Evolutionary conservation across 2,797 vertebrate species (phyloP).

Genomic region (Macropus fuliginosus): DNA sequence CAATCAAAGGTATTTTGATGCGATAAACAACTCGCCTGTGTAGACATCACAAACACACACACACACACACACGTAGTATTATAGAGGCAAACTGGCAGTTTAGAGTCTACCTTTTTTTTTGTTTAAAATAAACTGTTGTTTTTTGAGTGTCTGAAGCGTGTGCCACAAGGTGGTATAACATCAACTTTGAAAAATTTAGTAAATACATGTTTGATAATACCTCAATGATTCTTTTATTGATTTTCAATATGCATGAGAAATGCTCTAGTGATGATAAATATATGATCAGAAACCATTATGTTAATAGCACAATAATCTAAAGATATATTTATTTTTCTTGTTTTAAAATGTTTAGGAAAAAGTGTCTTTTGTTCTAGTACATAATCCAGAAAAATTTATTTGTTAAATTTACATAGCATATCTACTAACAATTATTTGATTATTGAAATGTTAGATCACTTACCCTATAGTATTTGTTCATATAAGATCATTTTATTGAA

Average conservation of each 20-base stretch:
- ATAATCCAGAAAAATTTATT: constrained; percentile 45
- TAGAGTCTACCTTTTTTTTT: constrained; percentile 15
- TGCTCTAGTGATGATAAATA: constrained; percentile 37
- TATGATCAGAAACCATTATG: constrained; percentile 32
- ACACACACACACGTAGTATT: not conserved
- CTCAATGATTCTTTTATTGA: not conserved
- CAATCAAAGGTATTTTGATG: not conserved
- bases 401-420: constrained; percentile 14
- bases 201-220: not conserved
- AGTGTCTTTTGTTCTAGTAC: constrained; percentile 23
- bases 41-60: not conserved
- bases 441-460: constrained; percentile 52
- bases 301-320: constrained; percentile 11
- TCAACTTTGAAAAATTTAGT: constrained; percentile 11
- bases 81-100: not conserved
- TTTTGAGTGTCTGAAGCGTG: constrained; percentile 10
- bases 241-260: not conserved
- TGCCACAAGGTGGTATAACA: constrained; percentile 32
- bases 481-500: constrained; percentile 58
- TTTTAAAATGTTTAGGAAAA: constrained; percentile 36
- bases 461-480: constrained; percentile 72
- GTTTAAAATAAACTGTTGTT: constrained; percentile 44
- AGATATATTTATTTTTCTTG: constrained; percentile 42
- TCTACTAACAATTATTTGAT: constrained; percentile 18
- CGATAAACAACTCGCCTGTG: constrained; percentile 6